phyloP scores from a whole-genome alignment of 2,797 vertebrate genomes.

The Schizothorax lantsangensis region DNA sequence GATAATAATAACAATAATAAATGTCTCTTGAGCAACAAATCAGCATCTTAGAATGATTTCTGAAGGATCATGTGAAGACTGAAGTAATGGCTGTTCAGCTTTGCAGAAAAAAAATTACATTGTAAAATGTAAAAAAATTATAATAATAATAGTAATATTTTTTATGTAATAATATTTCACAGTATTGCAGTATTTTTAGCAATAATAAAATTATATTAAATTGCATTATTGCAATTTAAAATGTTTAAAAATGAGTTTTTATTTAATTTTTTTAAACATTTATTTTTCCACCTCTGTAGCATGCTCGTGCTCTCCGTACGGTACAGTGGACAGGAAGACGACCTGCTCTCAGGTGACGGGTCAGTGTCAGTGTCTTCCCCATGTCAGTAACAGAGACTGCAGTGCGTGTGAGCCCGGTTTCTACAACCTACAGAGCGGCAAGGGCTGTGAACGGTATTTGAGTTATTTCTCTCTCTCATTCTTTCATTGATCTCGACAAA shows the following conservation, averaged over 20 bases:
- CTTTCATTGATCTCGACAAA: background rate
- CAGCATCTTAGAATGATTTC: background rate
- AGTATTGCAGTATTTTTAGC: background rate
- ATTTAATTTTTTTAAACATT: background rate
- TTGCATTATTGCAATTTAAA: background rate
- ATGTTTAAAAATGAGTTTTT: background rate
- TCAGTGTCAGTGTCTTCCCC: conserved; percentile 88
- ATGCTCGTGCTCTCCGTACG: conserved; percentile 85
- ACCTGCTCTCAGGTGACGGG: conserved; percentile 89
- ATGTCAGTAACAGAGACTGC: conserved; percentile 88
- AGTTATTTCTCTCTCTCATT: background rate
- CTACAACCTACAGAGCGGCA: conserved; percentile 89
- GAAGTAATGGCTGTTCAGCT: background rate
- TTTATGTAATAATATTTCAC: background rate
- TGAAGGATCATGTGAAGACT: background rate
- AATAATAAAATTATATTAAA: too few relatives aligned
- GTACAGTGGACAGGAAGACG: conserved; percentile 81
- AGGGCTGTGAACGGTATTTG: conserved; percentile 87
- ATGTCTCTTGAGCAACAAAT: background rate
- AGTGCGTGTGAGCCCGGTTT: conserved; percentile 88
- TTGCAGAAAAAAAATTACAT: background rate
- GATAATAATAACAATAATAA: background rate
- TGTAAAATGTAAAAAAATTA: background rate
- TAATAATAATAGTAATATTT: too few relatives aligned
- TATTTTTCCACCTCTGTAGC: conserved; percentile 71